These are phyloP conservation scores for Catalaphyllia jardinei DNA, from an alignment of 64 coral and sea anemone genomes.

Conservation along the genomic window DNA sequence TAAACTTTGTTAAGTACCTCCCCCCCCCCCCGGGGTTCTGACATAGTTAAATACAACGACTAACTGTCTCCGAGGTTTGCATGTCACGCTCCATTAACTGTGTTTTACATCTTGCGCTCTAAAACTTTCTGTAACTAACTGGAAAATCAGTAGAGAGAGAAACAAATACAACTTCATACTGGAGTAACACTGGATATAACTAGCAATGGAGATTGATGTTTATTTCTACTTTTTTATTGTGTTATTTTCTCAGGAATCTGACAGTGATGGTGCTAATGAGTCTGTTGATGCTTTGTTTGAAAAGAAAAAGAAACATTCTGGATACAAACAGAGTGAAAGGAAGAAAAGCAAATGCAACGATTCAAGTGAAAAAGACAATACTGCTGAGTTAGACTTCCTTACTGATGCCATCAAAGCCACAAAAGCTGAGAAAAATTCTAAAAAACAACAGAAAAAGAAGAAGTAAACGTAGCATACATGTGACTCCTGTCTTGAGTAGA, in stretches of 20 bases:
- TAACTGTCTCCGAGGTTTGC: too few species aligned
- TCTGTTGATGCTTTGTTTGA: not conserved
- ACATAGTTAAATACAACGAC: too few species aligned
- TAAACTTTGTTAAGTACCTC: too few species aligned
- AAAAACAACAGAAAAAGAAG: slow-evolving; percentile 18
- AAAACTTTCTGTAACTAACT: too few species aligned
- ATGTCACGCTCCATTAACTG: too few species aligned
- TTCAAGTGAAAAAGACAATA: not conserved
- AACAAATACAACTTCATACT: not conserved
- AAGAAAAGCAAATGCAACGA: not conserved
- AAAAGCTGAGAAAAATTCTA: slow-evolving; percentile 18
- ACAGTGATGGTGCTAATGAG: not conserved
- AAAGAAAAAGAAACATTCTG: not conserved
- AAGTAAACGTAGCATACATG: not conserved
- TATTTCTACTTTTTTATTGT: not conserved
- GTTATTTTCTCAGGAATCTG: not conserved
- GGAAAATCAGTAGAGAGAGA: not conserved
- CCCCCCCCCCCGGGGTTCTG: too few species aligned
- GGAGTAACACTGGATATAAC: not conserved
- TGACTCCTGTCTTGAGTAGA: too few species aligned
- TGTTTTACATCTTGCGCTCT: too few species aligned
- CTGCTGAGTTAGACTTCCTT: slow-evolving; percentile 5
- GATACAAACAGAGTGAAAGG: not conserved
- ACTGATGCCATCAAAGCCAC: not conserved
- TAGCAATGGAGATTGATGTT: not conserved